phyloP scores from a whole-genome alignment of 1,140 invertebrate species.

The Cryptotermes secundus region DNA sequence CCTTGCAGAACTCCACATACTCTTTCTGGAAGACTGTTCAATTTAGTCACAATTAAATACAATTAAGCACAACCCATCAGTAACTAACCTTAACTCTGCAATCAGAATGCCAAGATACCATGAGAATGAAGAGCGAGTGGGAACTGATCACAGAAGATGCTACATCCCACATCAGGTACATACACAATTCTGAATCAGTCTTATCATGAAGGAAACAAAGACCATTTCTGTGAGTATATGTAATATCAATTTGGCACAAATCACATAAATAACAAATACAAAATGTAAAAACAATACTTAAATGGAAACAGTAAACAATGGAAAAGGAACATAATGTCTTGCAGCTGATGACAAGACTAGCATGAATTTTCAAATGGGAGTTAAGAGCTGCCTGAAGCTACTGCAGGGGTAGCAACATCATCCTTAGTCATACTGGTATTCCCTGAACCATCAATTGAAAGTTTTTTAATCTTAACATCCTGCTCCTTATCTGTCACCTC shows the following conservation, averaged over 20 bases:
- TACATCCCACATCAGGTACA: background rate
- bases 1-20: background rate
- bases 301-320: background rate
- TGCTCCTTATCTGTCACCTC: background rate
- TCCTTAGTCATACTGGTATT: background rate
- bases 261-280: constrained; percentile 14
- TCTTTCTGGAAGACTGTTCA: background rate
- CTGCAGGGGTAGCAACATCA: background rate
- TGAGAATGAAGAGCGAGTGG: background rate
- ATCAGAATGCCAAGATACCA: constrained; percentile 6
- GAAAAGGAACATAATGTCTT: constrained; percentile 6
- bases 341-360: background rate
- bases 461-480: constrained; percentile 9
- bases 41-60: background rate
- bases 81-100: background rate
- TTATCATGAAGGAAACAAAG: background rate
- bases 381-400: background rate
- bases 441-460: background rate
- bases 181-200: background rate
- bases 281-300: background rate
- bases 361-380: background rate
- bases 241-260: constrained; percentile 3
- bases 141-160: background rate
- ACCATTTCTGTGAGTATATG: background rate
- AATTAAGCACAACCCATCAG: constrained; percentile 15